phyloP scores from a whole-genome alignment of 2,797 vertebrate genomes.

The Chelon labrosus region DNA sequence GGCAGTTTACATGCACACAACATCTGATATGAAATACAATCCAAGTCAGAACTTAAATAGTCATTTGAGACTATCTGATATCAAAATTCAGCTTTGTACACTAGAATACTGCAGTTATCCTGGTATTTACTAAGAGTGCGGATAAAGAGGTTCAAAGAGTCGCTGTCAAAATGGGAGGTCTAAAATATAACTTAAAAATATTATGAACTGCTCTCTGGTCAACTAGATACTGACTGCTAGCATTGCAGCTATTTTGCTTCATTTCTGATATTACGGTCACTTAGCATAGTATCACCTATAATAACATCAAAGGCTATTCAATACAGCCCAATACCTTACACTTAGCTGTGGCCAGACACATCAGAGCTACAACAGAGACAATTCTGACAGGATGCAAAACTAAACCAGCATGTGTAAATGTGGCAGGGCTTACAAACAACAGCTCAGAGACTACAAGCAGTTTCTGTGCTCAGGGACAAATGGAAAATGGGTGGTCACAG shows the following conservation, averaged over 20 bases:
- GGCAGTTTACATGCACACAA: constrained; percentile 35
- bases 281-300: background rate
- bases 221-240: background rate
- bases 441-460: background rate
- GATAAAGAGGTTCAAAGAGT: background rate
- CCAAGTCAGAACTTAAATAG: constrained; percentile 3
- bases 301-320: background rate
- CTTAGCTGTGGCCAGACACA: background rate
- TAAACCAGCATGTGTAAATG: constrained; percentile 4
- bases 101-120: background rate
- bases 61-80: constrained; percentile 22
- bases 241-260: background rate
- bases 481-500: too few species aligned
- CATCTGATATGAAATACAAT: constrained; percentile 37
- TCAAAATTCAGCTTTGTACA: background rate
- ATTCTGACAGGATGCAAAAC: background rate
- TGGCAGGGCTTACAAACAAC: background rate
- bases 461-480: background rate
- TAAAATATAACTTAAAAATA: background rate
- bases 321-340: background rate
- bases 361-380: background rate
- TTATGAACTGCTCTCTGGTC: background rate
- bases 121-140: background rate
- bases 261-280: background rate
- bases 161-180: background rate